These are phyloP conservation scores for Catocala sponsa DNA, from an alignment of 2,888 invertebrate species.

Conservation along the genomic window DNA sequence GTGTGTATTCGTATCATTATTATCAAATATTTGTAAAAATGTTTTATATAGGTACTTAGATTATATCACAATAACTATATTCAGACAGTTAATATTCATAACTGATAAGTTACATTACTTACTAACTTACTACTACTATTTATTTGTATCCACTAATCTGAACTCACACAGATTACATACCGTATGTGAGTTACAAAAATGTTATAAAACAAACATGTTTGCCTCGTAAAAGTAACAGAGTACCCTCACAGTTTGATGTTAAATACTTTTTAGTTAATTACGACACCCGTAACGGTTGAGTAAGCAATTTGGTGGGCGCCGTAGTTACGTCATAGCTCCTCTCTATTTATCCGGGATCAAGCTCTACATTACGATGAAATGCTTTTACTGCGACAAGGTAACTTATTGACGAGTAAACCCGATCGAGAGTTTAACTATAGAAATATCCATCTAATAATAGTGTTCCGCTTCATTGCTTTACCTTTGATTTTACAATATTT, in stretches of 20 bases:
- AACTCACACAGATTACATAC: no score
- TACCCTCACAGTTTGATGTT: conserved; percentile 29
- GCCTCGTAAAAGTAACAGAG: conserved; percentile 12
- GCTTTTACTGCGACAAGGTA: conserved; percentile 50
- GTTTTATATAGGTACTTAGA: no score
- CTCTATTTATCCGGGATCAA: conserved; percentile 56
- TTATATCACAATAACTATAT: no score
- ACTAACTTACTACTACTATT: no score
- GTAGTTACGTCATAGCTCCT: conserved; percentile 50
- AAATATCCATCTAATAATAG: conserved; percentile 36
- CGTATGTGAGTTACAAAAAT: conserved; percentile 1
- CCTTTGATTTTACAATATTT: conserved; percentile 34
- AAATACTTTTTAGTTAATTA: conserved; percentile 44
- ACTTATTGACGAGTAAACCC: conserved; percentile 52
- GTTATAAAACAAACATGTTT: conserved; percentile 12
- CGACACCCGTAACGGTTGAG: conserved; percentile 51
- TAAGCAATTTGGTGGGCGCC: conserved; percentile 54
- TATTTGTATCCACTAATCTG: no score
- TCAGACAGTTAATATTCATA: no score
- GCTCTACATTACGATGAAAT: conserved; percentile 35
- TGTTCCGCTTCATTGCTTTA: conserved; percentile 16
- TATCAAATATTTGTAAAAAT: no score
- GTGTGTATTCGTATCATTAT: no score
- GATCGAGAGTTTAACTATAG: conserved; percentile 34
- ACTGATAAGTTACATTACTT: no score